These are phyloP conservation scores for Burhinus oedicnemus DNA, from an alignment of 2,113 vertebrate genomes.

Conservation along the genomic window DNA sequence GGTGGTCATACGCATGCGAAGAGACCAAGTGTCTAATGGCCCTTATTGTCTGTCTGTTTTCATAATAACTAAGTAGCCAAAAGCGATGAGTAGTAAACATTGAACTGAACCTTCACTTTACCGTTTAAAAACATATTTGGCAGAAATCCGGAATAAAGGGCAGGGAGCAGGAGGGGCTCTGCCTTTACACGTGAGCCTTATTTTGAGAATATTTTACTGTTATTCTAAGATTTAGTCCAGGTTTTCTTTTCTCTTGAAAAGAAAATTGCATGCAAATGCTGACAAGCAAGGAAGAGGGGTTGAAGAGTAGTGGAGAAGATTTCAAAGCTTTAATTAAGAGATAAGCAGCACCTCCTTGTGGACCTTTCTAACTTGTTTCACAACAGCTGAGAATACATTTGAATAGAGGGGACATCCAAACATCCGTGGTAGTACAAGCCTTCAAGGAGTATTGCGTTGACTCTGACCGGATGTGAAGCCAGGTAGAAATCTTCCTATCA, in stretches of 20 bases:
- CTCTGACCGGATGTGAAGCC: not conserved
- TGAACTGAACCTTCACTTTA: not conserved
- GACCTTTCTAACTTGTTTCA: not conserved
- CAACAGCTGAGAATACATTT: not conserved
- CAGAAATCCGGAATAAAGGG: not conserved
- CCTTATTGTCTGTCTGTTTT: not conserved
- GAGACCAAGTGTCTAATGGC: not conserved
- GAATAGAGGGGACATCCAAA: not conserved
- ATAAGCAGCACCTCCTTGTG: not conserved
- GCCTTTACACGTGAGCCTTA: not conserved
- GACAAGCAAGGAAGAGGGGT: not conserved
- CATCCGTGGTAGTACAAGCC: not conserved
- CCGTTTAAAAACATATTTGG: not conserved
- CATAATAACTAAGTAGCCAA: not conserved
- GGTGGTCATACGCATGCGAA: not conserved
- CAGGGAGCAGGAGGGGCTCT: not conserved
- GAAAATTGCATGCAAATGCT: not conserved
- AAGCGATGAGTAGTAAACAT: not conserved
- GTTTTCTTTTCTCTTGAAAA: not conserved
- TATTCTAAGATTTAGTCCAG: not conserved
- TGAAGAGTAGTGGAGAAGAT: not conserved
- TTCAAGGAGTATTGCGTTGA: not conserved
- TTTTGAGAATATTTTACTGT: not conserved
- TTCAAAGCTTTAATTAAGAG: not conserved
- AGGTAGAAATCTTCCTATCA: not conserved